These are phyloP conservation scores for Eupsilia transversa DNA, from an alignment of 2,888 invertebrate genomes.

Conservation along the genomic window DNA sequence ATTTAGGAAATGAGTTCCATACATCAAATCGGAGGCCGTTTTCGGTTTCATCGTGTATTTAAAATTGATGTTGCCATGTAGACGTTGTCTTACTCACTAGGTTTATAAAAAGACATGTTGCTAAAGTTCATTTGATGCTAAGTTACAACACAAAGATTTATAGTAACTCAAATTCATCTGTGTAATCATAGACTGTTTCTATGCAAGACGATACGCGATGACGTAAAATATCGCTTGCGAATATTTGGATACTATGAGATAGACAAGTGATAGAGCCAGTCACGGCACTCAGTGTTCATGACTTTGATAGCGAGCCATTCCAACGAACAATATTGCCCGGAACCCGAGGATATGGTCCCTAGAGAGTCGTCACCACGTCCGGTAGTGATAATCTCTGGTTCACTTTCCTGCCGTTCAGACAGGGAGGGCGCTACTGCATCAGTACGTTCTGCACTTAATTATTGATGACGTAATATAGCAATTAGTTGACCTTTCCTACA, in stretches of 20 bases:
- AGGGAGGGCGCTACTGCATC: slow-evolving; percentile 76
- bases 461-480: slow-evolving; percentile 1
- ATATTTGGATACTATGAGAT: slow-evolving; percentile 72
- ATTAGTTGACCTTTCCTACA: slow-evolving; percentile 3
- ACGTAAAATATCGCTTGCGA: slow-evolving; percentile 7
- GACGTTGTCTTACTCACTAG: background rate
- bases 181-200: background rate
- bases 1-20: slow-evolving; percentile 22
- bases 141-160: background rate
- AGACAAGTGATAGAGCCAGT: slow-evolving; percentile 75
- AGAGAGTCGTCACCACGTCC: slow-evolving; percentile 70
- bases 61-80: slow-evolving; percentile 1
- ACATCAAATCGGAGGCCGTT: slow-evolving; percentile 49
- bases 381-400: slow-evolving; percentile 77
- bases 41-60: slow-evolving; percentile 61
- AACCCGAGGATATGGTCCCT: slow-evolving; percentile 77
- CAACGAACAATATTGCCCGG: slow-evolving; percentile 74
- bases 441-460: slow-evolving; percentile 57
- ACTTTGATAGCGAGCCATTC: slow-evolving; percentile 78
- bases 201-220: background rate
- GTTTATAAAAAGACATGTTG: background rate
- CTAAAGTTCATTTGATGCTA: background rate
- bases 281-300: slow-evolving; percentile 70
- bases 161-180: slow-evolving; percentile 3
- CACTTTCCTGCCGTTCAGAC: slow-evolving; percentile 77